Conservation (phyloP, 2,113 vertebrate species). For the Fregata magnificens region DNA sequence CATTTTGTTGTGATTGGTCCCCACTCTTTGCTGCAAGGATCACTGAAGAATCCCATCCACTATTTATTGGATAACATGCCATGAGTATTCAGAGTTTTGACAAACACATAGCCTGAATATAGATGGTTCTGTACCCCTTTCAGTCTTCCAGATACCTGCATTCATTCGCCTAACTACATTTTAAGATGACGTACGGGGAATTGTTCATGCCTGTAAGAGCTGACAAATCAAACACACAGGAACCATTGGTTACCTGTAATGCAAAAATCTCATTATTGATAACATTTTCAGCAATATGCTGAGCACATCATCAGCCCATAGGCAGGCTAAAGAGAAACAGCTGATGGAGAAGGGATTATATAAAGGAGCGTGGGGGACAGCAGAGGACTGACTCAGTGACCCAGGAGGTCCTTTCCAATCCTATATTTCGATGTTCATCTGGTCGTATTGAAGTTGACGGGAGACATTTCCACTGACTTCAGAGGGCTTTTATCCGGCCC, state of each 20-base stretch:
- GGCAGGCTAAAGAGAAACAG: neutral
- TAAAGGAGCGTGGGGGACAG: neutral
- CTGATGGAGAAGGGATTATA: neutral
- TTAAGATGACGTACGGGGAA: neutral
- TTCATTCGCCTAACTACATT: neutral
- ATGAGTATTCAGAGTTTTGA: neutral
- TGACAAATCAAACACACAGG: neutral
- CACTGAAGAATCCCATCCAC: neutral
- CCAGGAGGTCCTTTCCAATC: slow-evolving; percentile 9
- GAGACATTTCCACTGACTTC: slow-evolving; percentile 13
- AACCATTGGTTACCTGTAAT: neutral
- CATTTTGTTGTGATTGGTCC: neutral
- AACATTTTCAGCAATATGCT: neutral
- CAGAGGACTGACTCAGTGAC: neutral
- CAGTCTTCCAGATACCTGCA: neutral
- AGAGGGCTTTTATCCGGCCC: neutral
- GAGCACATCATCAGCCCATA: neutral
- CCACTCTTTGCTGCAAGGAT: neutral
- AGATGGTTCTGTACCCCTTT: neutral
- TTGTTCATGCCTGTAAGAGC: neutral
- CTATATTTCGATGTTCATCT: neutral
- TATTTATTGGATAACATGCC: neutral
- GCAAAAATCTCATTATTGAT: neutral
- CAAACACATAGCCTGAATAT: neutral
- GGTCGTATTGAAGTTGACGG: neutral